Percentiles rank a stretch among this genome's conserved stretches.
Evolutionary conservation across 2,797 vertebrate genomes (phyloP).

Genomic region (Fundulus diaphanus): DNA sequence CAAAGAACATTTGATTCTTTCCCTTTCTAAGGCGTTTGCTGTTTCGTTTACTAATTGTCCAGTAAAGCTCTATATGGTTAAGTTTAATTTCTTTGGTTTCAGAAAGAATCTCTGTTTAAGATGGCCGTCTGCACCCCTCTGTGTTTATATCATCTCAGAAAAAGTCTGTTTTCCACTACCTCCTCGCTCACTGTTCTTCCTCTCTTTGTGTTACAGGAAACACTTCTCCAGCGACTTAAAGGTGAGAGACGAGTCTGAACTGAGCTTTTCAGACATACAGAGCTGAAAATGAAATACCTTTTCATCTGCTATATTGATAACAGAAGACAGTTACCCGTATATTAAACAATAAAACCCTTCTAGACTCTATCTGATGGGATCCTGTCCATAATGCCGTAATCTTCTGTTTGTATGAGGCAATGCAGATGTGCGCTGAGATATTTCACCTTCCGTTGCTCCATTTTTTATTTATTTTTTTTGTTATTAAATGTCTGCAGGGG

Average conservation of each 20-base stretch:
- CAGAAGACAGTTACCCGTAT: neutral
- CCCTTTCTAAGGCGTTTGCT: neutral
- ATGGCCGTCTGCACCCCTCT: too few species aligned
- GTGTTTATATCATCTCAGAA: neutral
- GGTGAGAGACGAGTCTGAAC: slow-evolving; percentile 61
- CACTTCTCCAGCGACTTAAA: slow-evolving; percentile 70
- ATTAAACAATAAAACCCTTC: neutral
- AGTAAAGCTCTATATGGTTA: neutral
- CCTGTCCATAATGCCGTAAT: neutral
- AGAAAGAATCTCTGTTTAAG: neutral
- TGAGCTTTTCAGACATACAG: neutral
- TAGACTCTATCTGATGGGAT: neutral
- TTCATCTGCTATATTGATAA: neutral
- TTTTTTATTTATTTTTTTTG: too few species aligned
- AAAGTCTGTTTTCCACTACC: neutral
- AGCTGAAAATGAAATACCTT: neutral
- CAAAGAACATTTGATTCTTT: neutral
- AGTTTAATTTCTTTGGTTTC: neutral
- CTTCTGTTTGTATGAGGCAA: neutral
- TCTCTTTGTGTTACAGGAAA: slow-evolving; percentile 71
- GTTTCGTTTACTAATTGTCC: neutral
- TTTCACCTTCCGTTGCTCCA: neutral
- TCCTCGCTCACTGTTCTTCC: slow-evolving; percentile 47
- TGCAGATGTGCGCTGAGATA: neutral
- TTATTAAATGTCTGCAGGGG: slow-evolving; percentile 33